phyloP scores from a whole-genome alignment of 2,888 invertebrate genomes.

The Sinotaia quadrata region DNA sequence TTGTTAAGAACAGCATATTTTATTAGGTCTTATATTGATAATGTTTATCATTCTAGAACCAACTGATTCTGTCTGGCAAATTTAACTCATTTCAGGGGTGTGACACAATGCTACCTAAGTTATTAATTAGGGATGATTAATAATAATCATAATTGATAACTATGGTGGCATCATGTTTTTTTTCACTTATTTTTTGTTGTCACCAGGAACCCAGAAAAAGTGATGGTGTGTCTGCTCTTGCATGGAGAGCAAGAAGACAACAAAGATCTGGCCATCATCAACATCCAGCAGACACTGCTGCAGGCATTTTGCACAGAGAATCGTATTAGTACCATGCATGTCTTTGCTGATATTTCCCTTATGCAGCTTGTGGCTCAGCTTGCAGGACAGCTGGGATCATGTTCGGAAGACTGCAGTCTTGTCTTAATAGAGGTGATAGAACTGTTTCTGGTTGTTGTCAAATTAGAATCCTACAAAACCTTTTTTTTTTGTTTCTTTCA shows the following conservation, averaged over 20 bases:
- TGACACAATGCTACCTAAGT: too few species aligned
- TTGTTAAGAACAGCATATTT: too few species aligned
- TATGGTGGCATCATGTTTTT: too few species aligned
- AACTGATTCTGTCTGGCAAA: too few species aligned
- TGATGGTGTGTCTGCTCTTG: conserved; percentile 21
- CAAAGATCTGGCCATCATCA: neutral
- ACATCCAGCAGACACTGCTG: conserved; percentile 23
- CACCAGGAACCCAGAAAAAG: conserved; percentile 20
- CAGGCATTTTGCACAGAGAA: conserved; percentile 24
- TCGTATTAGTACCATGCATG: conserved; percentile 10
- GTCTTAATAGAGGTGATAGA: conserved; percentile 16
- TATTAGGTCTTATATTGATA: too few species aligned
- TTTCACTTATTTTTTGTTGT: neutral
- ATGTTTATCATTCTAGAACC: too few species aligned
- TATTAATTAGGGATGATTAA: too few species aligned
- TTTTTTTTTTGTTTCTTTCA: neutral
- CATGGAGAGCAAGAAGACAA: neutral
- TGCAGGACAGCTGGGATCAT: too few species aligned
- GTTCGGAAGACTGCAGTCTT: conserved; percentile 9
- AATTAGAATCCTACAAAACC: too few species aligned
- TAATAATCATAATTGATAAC: too few species aligned
- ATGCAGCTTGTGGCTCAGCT: conserved; percentile 16
- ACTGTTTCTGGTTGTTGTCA: too few species aligned
- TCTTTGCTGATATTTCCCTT: neutral
- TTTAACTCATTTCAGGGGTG: too few species aligned